A percentile compares a stretch with the other conserved stretches of the same genome.
Conservation (phyloP, 1,140 invertebrate genomes). For the Micrasema minimum region DNA sequence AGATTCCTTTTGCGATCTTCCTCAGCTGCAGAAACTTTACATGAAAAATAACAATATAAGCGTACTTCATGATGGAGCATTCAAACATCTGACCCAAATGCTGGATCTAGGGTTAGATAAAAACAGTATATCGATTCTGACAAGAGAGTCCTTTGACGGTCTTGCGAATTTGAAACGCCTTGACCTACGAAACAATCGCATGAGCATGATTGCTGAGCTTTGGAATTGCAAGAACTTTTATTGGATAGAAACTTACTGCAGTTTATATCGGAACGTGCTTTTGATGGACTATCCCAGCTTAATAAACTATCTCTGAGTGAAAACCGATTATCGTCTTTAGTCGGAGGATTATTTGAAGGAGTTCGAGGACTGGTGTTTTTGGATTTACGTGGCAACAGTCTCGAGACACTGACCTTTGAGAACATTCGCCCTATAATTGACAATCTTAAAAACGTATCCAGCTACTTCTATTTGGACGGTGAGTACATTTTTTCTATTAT, state of each 20-base stretch:
- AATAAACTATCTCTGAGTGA: conserved; percentile 75
- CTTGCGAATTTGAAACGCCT: conserved; percentile 73
- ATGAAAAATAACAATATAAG: conserved; percentile 79
- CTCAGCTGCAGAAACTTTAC: conserved; percentile 73
- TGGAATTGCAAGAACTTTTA: conserved; percentile 76
- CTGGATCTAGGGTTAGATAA: conserved; percentile 75
- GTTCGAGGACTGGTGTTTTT: conserved; percentile 74
- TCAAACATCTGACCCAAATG: conserved; percentile 72
- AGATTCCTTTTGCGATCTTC: conserved; percentile 76
- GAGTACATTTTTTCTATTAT: conserved; percentile 60
- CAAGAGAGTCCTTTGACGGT: conserved; percentile 76
- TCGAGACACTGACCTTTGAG: conserved; percentile 78
- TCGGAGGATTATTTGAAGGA: conserved; percentile 72
- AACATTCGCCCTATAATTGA: conserved; percentile 77
- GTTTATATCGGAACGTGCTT: conserved; percentile 76
- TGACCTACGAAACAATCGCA: conserved; percentile 75
- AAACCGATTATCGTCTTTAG: conserved; percentile 76
- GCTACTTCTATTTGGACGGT: conserved; percentile 81
- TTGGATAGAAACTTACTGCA: conserved; percentile 76
- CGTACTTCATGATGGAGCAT: conserved; percentile 76
- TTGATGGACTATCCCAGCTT: conserved; percentile 76
- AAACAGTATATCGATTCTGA: conserved; percentile 76
- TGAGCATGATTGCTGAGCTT: conserved; percentile 79
- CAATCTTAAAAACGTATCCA: conserved; percentile 77
- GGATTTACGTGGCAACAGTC: conserved; percentile 77